Percentiles rank a stretch among this genome's conserved stretches.
phyloP scores from a whole-genome alignment of 2,888 invertebrate genomes.

The Mycalesis mineus region DNA sequence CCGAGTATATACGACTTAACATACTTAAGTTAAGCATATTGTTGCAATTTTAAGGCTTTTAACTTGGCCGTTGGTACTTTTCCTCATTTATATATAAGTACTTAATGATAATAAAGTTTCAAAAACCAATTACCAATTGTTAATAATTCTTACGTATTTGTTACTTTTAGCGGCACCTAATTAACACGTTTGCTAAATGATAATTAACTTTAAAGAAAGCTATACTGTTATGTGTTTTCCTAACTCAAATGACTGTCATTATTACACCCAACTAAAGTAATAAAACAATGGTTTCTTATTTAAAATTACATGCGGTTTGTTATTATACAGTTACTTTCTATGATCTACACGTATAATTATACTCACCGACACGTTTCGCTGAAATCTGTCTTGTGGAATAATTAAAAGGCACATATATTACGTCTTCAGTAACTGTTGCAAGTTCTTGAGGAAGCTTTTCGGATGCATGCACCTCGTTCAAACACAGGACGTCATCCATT shows the following conservation, averaged over 20 bases:
- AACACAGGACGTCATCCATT: conserved; percentile 73
- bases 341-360: conserved; percentile 18
- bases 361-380: conserved; percentile 70
- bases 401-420: conserved; percentile 84
- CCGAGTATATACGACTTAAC: too few species aligned
- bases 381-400: conserved; percentile 72
- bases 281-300: conserved; percentile 1
- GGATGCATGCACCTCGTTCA: conserved; percentile 76
- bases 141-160: neutral
- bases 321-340: conserved; percentile 10
- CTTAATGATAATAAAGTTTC: neutral
- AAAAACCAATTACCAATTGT: neutral
- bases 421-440: conserved; percentile 66
- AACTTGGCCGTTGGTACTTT: too few species aligned
- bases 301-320: neutral
- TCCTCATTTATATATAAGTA: too few species aligned
- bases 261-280: neutral
- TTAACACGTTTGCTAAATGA: neutral
- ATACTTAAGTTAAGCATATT: too few species aligned
- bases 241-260: neutral
- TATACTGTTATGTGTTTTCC: neutral
- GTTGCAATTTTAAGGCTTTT: too few species aligned
- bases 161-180: neutral
- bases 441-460: conserved; percentile 74
- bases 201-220: neutral